These are phyloP conservation scores for Anneissia japonica DNA, from an alignment of 35 echinoderm and acorn worm genomes.

Conservation along the genomic window DNA sequence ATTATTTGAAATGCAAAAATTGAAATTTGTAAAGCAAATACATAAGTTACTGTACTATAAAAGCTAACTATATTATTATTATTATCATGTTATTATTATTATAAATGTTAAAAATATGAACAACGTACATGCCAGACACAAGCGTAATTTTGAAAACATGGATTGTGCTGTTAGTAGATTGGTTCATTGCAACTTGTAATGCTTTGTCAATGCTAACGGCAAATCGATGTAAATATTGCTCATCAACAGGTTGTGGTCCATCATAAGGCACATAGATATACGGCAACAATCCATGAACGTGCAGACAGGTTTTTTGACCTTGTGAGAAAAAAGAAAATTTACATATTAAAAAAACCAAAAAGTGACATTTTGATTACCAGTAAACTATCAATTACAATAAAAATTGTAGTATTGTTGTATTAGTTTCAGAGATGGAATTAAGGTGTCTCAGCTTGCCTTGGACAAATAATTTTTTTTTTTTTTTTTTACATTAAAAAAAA, in stretches of 20 bases:
- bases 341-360: too few species aligned
- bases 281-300: constrained; percentile 88
- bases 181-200: constrained; percentile 67
- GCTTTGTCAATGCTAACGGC: constrained; percentile 81
- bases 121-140: constrained; percentile 75
- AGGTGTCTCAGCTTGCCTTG: too few species aligned
- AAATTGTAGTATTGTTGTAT: too few species aligned
- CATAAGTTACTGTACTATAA: not conserved
- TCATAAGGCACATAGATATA: constrained; percentile 89
- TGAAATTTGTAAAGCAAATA: not conserved
- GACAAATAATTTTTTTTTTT: too few species aligned
- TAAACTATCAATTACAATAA: too few species aligned
- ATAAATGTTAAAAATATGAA: not conserved
- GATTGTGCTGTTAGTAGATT: constrained; percentile 34
- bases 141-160: constrained; percentile 87
- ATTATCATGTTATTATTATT: not conserved
- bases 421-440: too few species aligned
- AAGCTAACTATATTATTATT: not conserved
- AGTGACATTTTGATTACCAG: too few species aligned
- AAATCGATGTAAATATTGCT: constrained; percentile 58
- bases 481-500: too few species aligned
- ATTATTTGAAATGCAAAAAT: not conserved
- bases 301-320: constrained; percentile 95
- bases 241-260: constrained; percentile 19
- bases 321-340: not conserved